Base-by-base conservation (phyloP, 2,113 vertebrate species). In the Alethe castanea region DNA sequence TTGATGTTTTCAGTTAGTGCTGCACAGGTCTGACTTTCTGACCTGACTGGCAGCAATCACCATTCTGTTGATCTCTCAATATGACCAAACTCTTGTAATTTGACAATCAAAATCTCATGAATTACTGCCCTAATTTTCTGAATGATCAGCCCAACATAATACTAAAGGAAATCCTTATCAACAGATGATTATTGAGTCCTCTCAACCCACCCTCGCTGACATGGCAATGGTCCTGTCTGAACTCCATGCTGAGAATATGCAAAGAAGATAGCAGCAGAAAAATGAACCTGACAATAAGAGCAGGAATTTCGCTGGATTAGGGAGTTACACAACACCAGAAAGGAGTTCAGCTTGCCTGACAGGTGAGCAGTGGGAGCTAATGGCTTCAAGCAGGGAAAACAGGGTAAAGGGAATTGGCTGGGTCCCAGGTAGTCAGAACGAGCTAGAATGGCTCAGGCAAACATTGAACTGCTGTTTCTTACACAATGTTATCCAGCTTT, bases 231-330 rank as follows among this genome's bases (percentile, higher is more conserved):
- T 40, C 33, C 60, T 53, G 19, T n/a, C 52, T 45, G n/a, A 52
- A 31, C 15, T 64, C 18, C 1, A 0, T 71, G 33, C 44, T 35
- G 20, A 81, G 33, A 15, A 50, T 10, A 61, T 0, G 0, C 33
- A 59, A 62, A 64, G 24, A 52, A 71, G 25, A 40, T 82, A 67
- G 1, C 15, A 76, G 13, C 13, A 82, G 23, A 86, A 79, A 86
- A 82, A 74, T 8, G 1, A 88, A 62, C 6, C 12, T 79, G 36
- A 36, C 5, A 36, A 71, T 14, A 71, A 72, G 74, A 65, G 3
- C 16, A 65, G 9, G 14, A 1, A 1, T 4, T 54, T 83, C 54
- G 9, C 18, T 64, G 29, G 24, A 80, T 62, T 71, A 36, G 12
- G 6, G 28, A 48, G 24, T 66, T 81, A 33, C 9, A 59, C 14